Evolutionary conservation across 2,113 vertebrate genomes (phyloP), one percentile per base, ranked within the genome.

Genomic region (Merops nubicus): DNA sequence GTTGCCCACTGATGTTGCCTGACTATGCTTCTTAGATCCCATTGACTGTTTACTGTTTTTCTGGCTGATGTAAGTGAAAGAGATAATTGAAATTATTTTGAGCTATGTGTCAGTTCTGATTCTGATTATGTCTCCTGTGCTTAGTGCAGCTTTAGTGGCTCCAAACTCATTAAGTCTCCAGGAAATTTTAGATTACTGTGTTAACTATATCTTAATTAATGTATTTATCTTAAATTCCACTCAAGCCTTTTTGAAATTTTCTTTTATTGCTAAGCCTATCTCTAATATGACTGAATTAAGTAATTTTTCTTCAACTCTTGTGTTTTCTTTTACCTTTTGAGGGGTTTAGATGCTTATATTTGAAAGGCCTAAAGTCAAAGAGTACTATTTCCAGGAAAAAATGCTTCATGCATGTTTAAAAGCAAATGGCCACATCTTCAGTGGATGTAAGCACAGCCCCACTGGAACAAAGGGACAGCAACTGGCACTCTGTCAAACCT

Each of bases 201-300:
- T 98, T 98, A 98, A 97, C 97, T 96, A 91, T 97, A 97, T 97
- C 97, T 97, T 98, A 98, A 98, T 98, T 98, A 97, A 97, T 97
- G 83, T 95, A 98, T 98, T 98, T 98, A 98, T 98, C 97, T 98
- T 91, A 97, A 96, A 98, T 97, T 98, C 96, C 91, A 96, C 94
- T 98, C 89, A 91, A 97, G 92, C 90, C 89, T 98, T 98, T 98
- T 98, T 97, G 76, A 98, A 98, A 91, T 97, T 96, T 94, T 91
- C 83, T 98, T 98, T 98, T 97, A 98, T 98, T 98, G 97, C 64
- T 97, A 91, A 96, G 94, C 98, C 98, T 97, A 98, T 98, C 98
- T 98, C 97, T 95, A 96, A 97, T 98, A 98, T 98, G 92, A 91
- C 90, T 93, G 94, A 96, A 97, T 97, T 96, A 98, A 98, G 98